Conservation (phyloP, 2,113 vertebrate genomes). For the Laticauda colubrina region DNA sequence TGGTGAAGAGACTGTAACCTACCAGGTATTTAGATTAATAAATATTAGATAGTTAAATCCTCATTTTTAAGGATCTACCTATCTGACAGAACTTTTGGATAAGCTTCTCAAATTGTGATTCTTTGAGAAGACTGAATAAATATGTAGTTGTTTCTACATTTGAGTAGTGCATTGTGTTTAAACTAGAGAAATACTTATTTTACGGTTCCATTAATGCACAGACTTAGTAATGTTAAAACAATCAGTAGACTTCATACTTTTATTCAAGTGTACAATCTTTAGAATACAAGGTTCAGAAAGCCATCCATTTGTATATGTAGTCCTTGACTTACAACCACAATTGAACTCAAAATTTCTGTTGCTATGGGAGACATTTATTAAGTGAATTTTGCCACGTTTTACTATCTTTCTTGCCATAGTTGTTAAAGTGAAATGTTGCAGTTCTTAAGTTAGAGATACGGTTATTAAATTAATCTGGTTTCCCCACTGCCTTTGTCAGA, state of each 20-base stretch:
- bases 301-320: not conserved
- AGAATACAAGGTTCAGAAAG: not conserved
- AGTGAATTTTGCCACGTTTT: not conserved
- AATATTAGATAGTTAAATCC: not conserved
- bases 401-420: not conserved
- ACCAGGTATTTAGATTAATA: not conserved
- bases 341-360: not conserved
- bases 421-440: not conserved
- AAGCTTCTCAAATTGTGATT: not conserved
- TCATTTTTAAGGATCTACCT: not conserved
- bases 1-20: not conserved
- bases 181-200: not conserved
- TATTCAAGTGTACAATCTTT: not conserved
- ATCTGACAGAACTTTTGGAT: not conserved
- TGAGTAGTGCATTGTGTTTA: not conserved
- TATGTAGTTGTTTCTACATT: not conserved
- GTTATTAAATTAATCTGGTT: not conserved
- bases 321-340: not conserved
- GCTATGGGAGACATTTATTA: not conserved
- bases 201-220: not conserved
- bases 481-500: not conserved
- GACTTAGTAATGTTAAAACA: not conserved
- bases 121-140: not conserved
- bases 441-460: not conserved
- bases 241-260: not conserved